Percentiles rank a stretch among this genome's conserved stretches.
Evolutionary conservation across 2,888 invertebrate genomes (phyloP).

Genomic region (Clusia tigrina): DNA sequence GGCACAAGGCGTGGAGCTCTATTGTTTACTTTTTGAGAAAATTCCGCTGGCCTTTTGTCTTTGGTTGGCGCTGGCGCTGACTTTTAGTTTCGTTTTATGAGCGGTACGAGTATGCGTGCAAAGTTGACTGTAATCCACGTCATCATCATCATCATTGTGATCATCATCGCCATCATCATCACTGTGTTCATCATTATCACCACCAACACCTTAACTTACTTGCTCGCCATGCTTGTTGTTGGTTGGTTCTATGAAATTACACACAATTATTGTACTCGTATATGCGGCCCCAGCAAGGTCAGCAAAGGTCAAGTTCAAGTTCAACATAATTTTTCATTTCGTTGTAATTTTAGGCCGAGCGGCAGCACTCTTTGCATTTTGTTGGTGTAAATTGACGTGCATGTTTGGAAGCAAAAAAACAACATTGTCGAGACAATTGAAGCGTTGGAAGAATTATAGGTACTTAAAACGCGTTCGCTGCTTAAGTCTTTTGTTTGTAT

Average conservation of each 20-base stretch:
- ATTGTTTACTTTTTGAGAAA: neutral
- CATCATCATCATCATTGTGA: too few relatives aligned
- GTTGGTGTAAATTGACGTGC: conserved; percentile 34
- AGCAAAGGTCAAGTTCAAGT: conserved; percentile 31
- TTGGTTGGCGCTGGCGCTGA: too few relatives aligned
- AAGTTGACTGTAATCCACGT: too few relatives aligned
- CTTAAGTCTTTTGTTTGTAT: conserved; percentile 29
- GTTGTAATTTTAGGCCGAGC: neutral
- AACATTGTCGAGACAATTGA: conserved; percentile 6
- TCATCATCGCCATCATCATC: conserved; percentile 16
- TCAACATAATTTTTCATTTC: conserved; percentile 16
- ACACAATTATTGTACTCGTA: conserved; percentile 27
- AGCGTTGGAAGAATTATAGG: too few relatives aligned
- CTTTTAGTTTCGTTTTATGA: neutral
- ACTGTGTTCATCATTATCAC: too few relatives aligned
- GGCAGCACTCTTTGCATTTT: conserved; percentile 32
- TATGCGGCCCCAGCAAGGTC: neutral
- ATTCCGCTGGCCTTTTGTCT: too few relatives aligned
- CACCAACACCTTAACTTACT: conserved; percentile 19
- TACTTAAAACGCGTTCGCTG: too few relatives aligned
- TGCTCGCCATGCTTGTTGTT: conserved; percentile 9
- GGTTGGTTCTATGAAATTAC: neutral
- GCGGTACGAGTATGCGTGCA: too few relatives aligned
- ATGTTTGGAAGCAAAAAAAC: neutral
- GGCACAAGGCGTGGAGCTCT: neutral